Evolutionary conservation across 1,140 invertebrate genomes (phyloP), one percentile per base, ranked within the genome.

Genomic region (Cyclargus thomasi): DNA sequence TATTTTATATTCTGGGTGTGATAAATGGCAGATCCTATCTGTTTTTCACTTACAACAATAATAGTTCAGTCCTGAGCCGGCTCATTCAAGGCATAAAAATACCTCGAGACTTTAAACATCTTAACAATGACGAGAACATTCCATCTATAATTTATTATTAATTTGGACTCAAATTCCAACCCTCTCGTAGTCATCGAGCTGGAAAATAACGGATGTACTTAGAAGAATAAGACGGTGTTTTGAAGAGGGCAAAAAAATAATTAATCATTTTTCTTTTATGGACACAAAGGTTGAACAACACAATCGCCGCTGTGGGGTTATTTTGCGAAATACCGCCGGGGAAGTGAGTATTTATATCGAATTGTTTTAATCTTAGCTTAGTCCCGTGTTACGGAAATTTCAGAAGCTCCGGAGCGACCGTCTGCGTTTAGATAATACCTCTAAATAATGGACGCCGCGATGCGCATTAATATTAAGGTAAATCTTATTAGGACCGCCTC

Each of bases 181-280:
- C 81, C 78, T 83, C 81, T 85, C 81, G 82, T 77, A 75, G 79
- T 78, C 82, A 87, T 83, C 81, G 83, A 82, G 79, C 84, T 79
- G 85, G 87, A 90, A 90, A 90, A 90, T 90, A 85, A 85, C 85
- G 87, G 86, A 88, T 84, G 87, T 87, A 75, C 83, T 90, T 88
- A 87, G 80, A 86, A 85, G 82, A 86, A 90, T 85, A 85, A 86
- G 82, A 82, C 85, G 77, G 79, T 90, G 83, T 90, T 90, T 88
- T 83, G 80, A 88, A 85, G 83, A 87, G 85, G 85, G 84, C 80
- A 81, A 73, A 76, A 80, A 85, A 87, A 87, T 82, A 88, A 90
- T 90, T 90, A 88, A 90, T 90, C 87, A 90, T 88, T 79, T 79
- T 68, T 75, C 71, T 85, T 88, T 88, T 83, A 82, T 82, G 74